These are phyloP conservation scores for Myiagra hebetior DNA, from an alignment of 2,113 vertebrate genomes.

Conservation along the genomic window DNA sequence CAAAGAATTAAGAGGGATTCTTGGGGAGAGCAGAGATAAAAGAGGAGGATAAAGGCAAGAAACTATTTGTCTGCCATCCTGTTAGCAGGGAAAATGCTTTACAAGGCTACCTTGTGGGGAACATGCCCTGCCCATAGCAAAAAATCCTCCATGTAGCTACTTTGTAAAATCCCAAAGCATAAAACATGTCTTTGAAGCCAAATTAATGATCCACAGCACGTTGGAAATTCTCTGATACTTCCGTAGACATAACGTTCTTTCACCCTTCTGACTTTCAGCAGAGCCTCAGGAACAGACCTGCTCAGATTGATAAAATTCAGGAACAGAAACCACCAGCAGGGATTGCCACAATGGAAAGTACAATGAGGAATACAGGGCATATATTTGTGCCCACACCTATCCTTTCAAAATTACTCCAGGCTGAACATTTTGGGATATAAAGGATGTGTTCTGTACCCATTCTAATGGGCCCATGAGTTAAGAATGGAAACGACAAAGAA, in stretches of 20 bases:
- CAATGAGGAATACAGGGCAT: not conserved
- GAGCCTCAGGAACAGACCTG: slow-evolving; percentile 18
- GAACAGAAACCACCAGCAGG: slow-evolving; percentile 18
- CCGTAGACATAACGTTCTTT: not conserved
- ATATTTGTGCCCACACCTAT: not conserved
- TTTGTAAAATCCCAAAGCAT: slow-evolving; percentile 15
- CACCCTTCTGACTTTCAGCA: slow-evolving; percentile 14
- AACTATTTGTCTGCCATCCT: not conserved
- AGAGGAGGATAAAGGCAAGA: not conserved
- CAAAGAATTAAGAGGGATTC: not conserved
- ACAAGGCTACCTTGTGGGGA: slow-evolving; percentile 9
- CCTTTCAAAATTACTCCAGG: not conserved
- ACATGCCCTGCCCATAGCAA: not conserved
- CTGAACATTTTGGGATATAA: not conserved
- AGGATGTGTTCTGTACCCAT: not conserved
- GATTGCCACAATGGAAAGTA: not conserved
- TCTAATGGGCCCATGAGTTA: not conserved
- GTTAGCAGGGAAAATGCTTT: not conserved
- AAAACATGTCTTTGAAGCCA: slow-evolving; percentile 6
- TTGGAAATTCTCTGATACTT: slow-evolving; percentile 14
- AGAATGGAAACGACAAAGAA: slow-evolving; percentile 2
- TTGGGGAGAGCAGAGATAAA: not conserved
- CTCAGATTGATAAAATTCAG: not conserved
- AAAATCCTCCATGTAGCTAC: not conserved
- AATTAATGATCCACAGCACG: slow-evolving; percentile 37